Evolutionary conservation across 2,113 vertebrate species (phyloP).

Genomic region (Heterotilapia buettikoferi): DNA sequence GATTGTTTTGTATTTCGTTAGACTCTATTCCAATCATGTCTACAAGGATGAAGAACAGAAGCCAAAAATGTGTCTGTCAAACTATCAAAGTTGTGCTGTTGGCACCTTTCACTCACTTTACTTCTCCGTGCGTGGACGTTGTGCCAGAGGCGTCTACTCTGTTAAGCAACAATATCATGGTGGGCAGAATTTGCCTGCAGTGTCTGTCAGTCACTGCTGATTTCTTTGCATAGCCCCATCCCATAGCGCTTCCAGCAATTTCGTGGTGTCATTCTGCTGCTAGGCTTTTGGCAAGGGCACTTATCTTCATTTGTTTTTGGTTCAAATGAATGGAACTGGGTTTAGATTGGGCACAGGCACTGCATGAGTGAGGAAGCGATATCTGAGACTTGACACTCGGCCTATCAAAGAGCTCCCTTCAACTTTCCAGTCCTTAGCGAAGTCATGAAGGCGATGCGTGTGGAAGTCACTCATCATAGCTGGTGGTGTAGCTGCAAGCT

Average conservation of each 20-base stretch:
- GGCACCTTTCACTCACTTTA: background rate
- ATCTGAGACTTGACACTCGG: background rate
- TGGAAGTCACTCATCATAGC: background rate
- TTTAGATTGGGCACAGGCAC: background rate
- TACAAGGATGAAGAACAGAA: background rate
- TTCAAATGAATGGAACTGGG: background rate
- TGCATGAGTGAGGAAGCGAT: background rate
- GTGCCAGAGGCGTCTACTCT: background rate
- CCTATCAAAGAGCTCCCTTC: background rate
- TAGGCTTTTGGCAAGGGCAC: background rate
- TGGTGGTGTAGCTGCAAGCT: background rate
- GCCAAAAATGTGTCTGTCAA: background rate
- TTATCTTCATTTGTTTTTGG: background rate
- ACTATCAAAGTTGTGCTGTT: background rate
- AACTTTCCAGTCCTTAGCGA: background rate
- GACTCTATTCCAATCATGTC: background rate
- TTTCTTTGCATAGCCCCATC: background rate
- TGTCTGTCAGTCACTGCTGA: background rate
- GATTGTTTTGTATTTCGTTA: background rate
- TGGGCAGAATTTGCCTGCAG: background rate
- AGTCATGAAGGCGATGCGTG: background rate
- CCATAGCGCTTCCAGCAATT: background rate
- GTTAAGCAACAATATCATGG: background rate
- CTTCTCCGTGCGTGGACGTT: accelerated
- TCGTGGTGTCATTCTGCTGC: background rate